Evolutionary conservation across 2,888 invertebrate genomes (phyloP), one percentile per base, ranked within the genome.

Genomic region (Lypha dubia): DNA sequence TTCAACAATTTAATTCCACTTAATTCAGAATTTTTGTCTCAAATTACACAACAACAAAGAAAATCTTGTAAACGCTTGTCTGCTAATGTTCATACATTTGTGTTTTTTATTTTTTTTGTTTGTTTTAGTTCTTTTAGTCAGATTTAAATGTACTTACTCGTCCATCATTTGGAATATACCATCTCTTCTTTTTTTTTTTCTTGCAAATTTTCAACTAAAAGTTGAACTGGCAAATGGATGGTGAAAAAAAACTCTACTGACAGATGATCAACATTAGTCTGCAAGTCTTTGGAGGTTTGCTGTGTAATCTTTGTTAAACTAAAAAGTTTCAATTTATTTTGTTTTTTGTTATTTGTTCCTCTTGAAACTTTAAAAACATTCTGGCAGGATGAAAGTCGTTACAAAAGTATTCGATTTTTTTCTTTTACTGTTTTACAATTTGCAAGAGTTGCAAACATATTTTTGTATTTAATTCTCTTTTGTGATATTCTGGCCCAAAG

Each of bases 191-290:
- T n/a, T n/a, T n/a, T n/a, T 79, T 35, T 35, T 53, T 32, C 15
- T 15, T 17, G 13, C n/a, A 44, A 56, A 56, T 73, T 63, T 71
- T 9, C 49, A 44, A 49, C 46, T 51, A 41, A 73, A 73, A 63
- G 24, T 71, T 58, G 9, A n/a, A 65, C 49, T 73, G 71, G 58
- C 28, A 58, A 58, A 58, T 56, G 58, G 24, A n/a, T n/a, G n/a
- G n/a, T n/a, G n/a, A 35, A 20, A 46, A 35, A 41, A 73, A 79
- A 68, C 13, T 62, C 68, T 65, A 58, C 81, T 84, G 81, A 79
- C 81, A 81, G 77, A 81, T 84, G 81, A 81, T 84, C 77, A 84
- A 58, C 84, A 84, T 81, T 81, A 84, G 77, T 74, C 44, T n/a
- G 44, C 70, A 81, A 79, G 68, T 74, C 81, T 81, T 74, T 73